Evolutionary conservation across 2,888 invertebrate species (phyloP), one percentile per base, ranked within the genome.

Genomic region (Stegophylla sp.): DNA sequence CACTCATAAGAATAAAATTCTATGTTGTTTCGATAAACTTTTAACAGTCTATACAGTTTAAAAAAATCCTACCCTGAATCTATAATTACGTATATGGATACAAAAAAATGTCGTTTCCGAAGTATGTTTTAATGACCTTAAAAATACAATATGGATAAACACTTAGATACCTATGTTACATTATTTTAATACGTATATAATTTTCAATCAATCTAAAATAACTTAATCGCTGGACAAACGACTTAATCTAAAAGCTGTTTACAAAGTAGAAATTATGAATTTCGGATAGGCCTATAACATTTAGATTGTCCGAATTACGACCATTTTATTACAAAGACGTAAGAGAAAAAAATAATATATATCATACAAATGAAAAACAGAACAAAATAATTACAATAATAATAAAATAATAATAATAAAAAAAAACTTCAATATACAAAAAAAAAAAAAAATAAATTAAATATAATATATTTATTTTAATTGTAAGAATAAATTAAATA

Each of bases 21-120:
- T 53, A 71, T 73, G 17, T 75, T 13, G 51, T 75, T 64, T 53
- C 23, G 41, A 77, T 59, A 48, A 48, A 48, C 61, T 71, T 61
- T 71, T 71, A 17, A 63, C 71, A 79, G 61, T 71, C 69, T 41
- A 71, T 79, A 48, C n/a, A 63, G 26, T 15, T 64, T 56, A 20
- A 20, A 63, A 74, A 76, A 82, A 83, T 82, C 89, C 90, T 90
- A 93, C 92, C 93, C 93, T 93, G 92, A 92, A 92, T 92, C 91
- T 91, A 92, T 92, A 82, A 92, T 93, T 93, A 93, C 92, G 74
- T 92, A 91, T 67, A 43, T 79, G 66, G 75, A 66, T 76, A 76
- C 66, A 66, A 76, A 76, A 63, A 73, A 75, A 64, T 51, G 51
- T 64, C 41, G 23, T 64, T 64, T 20, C 34, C 34, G 34, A 75